These are phyloP conservation scores for Pseudonaja textilis DNA, from an alignment of 2,113 vertebrate genomes.

Conservation along the genomic window DNA sequence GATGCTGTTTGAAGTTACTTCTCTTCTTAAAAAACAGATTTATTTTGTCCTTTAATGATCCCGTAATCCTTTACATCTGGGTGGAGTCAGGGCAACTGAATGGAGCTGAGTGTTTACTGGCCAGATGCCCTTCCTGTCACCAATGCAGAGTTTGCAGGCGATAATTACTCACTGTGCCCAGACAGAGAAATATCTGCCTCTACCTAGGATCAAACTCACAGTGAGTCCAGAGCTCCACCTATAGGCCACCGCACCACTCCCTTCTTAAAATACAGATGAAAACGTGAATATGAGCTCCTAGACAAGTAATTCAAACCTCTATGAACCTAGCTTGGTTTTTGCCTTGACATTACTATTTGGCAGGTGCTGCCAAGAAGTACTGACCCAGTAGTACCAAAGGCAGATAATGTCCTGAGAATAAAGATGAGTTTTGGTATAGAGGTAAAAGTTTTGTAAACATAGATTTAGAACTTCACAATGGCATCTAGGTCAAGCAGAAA, in stretches of 20 bases:
- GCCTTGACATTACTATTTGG: not conserved
- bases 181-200: too few species aligned
- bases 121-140: too few species aligned
- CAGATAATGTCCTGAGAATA: not conserved
- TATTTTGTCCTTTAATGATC: too few species aligned
- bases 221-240: too few species aligned
- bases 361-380: not conserved
- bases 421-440: not conserved
- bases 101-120: too few species aligned
- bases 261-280: not conserved
- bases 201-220: too few species aligned
- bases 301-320: not conserved
- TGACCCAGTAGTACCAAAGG: not conserved
- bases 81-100: too few species aligned
- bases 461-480: not conserved
- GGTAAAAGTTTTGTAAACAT: not conserved
- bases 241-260: too few species aligned
- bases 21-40: not conserved
- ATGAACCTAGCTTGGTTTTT: not conserved
- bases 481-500: not conserved
- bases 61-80: too few species aligned
- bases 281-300: not conserved
- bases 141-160: too few species aligned
- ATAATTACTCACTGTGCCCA: too few species aligned
- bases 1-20: not conserved